These are phyloP conservation scores for Zonitis immaculata DNA, from an alignment of 2,888 invertebrate species.

Conservation along the genomic window DNA sequence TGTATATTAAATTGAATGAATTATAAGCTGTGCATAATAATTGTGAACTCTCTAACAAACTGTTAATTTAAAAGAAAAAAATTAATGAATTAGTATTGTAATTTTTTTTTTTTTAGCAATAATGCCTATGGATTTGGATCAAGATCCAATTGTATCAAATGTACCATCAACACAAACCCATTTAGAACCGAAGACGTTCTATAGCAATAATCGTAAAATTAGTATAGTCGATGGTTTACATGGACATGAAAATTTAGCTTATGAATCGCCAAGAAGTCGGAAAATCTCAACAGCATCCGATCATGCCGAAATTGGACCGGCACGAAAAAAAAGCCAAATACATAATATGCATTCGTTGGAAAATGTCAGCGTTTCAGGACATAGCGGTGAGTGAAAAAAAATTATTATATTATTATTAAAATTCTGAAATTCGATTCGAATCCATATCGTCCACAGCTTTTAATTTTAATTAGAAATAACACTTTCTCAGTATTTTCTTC, in stretches of 20 bases:
- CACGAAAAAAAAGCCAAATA: constrained; percentile 67
- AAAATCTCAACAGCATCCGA: constrained; percentile 44
- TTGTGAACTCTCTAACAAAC: too few relatives aligned
- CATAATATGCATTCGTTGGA: constrained; percentile 48
- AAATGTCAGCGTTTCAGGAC: constrained; percentile 18
- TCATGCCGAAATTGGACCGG: constrained; percentile 62
- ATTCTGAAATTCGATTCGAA: too few relatives aligned
- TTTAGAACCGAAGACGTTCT: constrained; percentile 15
- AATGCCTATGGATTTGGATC: constrained; percentile 27
- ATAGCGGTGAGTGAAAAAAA: constrained; percentile 8
- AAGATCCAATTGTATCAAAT: constrained; percentile 20
- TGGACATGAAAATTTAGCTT: constrained; percentile 62
- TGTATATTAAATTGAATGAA: too few relatives aligned
- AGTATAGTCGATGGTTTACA: constrained; percentile 36
- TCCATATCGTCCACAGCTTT: too few relatives aligned
- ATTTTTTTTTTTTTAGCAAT: constrained; percentile 3
- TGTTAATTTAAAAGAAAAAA: too few relatives aligned
- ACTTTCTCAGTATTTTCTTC: too few relatives aligned
- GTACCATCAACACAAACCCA: constrained; percentile 13
- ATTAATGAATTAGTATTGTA: too few relatives aligned
- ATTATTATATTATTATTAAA: too few relatives aligned
- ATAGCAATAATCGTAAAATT: constrained; percentile 17
- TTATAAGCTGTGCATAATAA: too few relatives aligned
- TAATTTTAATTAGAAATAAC: too few relatives aligned
- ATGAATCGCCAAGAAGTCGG: constrained; percentile 52